Percentiles rank a stretch among this genome's conserved stretches.
Conservation (phyloP, 2,888 invertebrate genomes). For the Rutpela maculata region DNA sequence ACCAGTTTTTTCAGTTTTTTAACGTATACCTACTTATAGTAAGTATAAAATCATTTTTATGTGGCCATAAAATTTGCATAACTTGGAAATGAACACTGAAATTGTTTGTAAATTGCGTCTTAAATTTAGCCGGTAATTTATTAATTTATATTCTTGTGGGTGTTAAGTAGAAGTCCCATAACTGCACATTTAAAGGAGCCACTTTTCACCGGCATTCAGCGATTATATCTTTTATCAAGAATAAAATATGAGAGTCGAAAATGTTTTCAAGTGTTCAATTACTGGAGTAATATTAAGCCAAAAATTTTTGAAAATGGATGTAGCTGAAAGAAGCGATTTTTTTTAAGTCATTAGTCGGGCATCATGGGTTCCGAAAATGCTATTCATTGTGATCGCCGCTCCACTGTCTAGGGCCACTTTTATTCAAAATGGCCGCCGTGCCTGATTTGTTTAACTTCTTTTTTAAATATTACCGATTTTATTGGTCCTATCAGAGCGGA, state of each 20-base stretch:
- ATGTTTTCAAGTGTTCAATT: not conserved
- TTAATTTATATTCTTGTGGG: slow-evolving; percentile 10
- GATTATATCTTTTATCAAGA: not conserved
- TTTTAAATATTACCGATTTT: too few species aligned
- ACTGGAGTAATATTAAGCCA: too few species aligned
- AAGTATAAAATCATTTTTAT: slow-evolving; percentile 22
- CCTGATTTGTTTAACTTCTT: too few species aligned
- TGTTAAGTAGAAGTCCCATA: slow-evolving; percentile 1
- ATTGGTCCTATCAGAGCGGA: too few species aligned
- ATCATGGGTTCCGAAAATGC: too few species aligned
- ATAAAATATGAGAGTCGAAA: not conserved
- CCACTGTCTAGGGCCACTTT: too few species aligned
- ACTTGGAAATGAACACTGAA: slow-evolving; percentile 14
- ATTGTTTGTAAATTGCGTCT: slow-evolving; percentile 13
- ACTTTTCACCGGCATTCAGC: not conserved
- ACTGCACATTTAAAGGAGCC: not conserved
- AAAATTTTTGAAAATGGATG: too few species aligned
- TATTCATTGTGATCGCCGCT: too few species aligned
- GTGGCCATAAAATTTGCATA: slow-evolving; percentile 29
- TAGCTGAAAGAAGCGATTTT: too few species aligned
- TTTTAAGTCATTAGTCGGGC: too few species aligned
- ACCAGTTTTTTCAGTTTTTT: not conserved
- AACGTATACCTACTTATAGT: not conserved
- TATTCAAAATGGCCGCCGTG: too few species aligned
- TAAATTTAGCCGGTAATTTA: slow-evolving; percentile 22